Evolutionary conservation across 1,140 invertebrate species (phyloP).

Genomic region (Babylonia areolata): DNA sequence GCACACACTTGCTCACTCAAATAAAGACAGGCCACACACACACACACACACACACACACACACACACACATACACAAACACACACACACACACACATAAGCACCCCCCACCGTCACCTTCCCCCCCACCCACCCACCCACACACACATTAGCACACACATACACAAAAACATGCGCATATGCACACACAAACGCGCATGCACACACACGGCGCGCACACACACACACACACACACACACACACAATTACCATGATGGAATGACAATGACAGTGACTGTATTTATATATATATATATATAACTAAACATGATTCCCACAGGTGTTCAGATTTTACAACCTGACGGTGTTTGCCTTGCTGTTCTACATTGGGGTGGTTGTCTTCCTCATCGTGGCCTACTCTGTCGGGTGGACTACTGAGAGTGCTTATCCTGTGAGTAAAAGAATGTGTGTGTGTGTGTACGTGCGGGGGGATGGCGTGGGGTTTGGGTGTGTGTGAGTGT

Average conservation of each 20-base stretch:
- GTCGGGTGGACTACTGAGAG: slow-evolving; percentile 53
- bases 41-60: background rate
- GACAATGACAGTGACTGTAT: too few species aligned
- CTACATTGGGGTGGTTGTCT: slow-evolving; percentile 46
- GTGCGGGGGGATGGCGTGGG: too few species aligned
- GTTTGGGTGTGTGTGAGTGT: too few species aligned
- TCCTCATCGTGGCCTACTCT: slow-evolving; percentile 51
- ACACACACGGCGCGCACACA: too few species aligned
- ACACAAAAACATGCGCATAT: background rate
- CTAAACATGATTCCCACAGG: slow-evolving; percentile 19
- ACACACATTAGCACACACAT: too few species aligned
- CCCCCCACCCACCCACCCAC: too few species aligned
- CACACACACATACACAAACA: background rate
- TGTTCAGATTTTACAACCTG: slow-evolving; percentile 55
- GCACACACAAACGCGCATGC: background rate
- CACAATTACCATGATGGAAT: background rate
- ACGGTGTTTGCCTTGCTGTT: slow-evolving; percentile 53
- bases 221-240: background rate
- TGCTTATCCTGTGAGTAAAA: slow-evolving; percentile 48
- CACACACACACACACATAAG: too few species aligned
- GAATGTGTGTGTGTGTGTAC: too few species aligned
- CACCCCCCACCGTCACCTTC: too few species aligned
- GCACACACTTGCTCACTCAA: background rate
- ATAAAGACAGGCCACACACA: background rate
- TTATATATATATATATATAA: too few species aligned